A percentile compares a stretch with the other conserved stretches of the same genome.
These are phyloP conservation scores for Thamnaconus septentrionalis DNA, from an alignment of 2,113 vertebrate species.

Conservation along the genomic window DNA sequence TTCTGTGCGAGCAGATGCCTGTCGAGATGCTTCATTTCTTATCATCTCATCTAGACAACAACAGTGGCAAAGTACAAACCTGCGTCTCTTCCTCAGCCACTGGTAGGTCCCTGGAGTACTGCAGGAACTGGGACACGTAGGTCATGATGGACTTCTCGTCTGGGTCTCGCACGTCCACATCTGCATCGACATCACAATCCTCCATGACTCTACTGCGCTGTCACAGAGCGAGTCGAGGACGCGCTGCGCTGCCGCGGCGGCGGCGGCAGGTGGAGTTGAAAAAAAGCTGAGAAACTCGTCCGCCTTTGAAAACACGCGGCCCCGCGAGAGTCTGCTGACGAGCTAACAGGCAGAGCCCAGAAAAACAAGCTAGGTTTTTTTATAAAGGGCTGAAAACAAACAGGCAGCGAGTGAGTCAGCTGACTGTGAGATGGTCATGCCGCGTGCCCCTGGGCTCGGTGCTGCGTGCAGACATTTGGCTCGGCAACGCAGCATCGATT, in stretches of 20 bases:
- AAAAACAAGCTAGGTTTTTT: constrained; percentile 42
- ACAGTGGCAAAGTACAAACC: constrained; percentile 66
- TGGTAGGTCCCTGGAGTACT: constrained; percentile 83
- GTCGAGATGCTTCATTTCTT: no score
- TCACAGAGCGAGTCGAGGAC: not conserved
- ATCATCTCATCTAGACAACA: no score
- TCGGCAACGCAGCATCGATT: not conserved
- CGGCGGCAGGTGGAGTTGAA: constrained; percentile 2
- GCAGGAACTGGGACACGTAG: constrained; percentile 94
- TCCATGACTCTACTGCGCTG: constrained; percentile 42
- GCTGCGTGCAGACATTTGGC: constrained; percentile 1
- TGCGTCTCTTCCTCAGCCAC: constrained; percentile 69
- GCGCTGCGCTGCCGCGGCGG: not conserved
- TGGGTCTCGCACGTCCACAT: constrained; percentile 87
- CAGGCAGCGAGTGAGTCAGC: constrained; percentile 51
- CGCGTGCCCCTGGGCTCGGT: constrained; percentile 27
- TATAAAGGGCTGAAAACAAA: constrained; percentile 3
- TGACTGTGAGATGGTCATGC: constrained; percentile 41
- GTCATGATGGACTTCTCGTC: constrained; percentile 99
- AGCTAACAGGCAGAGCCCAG: constrained; percentile 20
- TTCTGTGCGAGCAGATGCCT: no score
- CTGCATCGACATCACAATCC: constrained; percentile 69
- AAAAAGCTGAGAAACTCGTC: no score
- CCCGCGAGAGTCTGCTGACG: not conserved
- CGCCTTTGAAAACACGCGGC: constrained; percentile 1